These are phyloP conservation scores for Aegotheles bennettii DNA, from an alignment of 2,113 vertebrate genomes.

Conservation along the genomic window DNA sequence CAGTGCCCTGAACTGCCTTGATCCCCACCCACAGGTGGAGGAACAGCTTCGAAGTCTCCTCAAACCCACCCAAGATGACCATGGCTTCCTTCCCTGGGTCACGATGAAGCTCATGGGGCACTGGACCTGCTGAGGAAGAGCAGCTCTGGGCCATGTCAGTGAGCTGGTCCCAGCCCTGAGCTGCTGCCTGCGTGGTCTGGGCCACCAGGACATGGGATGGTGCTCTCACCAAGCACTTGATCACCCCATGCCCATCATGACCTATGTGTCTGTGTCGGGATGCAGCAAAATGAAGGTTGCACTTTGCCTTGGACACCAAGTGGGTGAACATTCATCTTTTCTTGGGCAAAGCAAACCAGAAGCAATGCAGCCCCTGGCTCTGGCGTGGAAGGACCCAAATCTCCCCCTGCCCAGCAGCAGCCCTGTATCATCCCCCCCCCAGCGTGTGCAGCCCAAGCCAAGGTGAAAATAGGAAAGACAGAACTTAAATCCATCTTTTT, in stretches of 20 bases:
- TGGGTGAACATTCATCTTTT: not conserved
- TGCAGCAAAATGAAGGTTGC: not conserved
- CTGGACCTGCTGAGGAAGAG: not conserved
- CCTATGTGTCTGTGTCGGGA: not conserved
- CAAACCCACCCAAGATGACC: not conserved
- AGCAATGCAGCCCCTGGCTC: not conserved
- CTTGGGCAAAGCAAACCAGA: not conserved
- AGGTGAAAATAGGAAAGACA: not conserved
- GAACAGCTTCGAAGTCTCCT: too few relatives aligned
- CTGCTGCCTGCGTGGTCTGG: accelerated
- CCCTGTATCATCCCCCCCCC: not conserved
- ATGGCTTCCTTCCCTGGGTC: not conserved
- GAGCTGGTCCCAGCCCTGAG: not conserved
- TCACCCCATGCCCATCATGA: accelerated
- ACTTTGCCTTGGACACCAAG: not conserved
- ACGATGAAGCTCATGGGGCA: accelerated
- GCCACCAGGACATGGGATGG: not conserved
- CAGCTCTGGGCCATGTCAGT: not conserved
- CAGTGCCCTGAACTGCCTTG: not conserved
- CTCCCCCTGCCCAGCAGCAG: not conserved
- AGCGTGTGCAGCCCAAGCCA: not conserved
- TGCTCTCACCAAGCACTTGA: not conserved
- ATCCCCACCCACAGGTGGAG: not conserved
- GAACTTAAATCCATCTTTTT: not conserved
- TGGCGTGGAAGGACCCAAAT: not conserved